Evolutionary conservation across 2,888 invertebrate genomes (phyloP).

Genomic region (Mylabris sibirica): DNA sequence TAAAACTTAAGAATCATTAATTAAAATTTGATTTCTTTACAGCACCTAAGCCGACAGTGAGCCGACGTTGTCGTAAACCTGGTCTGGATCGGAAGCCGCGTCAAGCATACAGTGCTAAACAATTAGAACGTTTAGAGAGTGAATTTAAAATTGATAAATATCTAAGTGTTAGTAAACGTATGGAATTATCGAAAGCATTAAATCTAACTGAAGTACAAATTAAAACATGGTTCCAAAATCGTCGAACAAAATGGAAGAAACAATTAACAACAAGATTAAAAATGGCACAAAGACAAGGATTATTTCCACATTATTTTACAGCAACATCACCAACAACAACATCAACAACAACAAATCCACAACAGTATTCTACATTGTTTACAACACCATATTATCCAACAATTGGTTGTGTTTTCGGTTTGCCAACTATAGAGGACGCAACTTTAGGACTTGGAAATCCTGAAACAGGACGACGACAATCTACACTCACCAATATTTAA

Average conservation of each 20-base stretch:
- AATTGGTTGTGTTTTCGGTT: slow-evolving; percentile 68
- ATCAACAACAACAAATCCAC: slow-evolving; percentile 54
- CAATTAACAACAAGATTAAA: slow-evolving; percentile 90
- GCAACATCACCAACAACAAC: slow-evolving; percentile 63
- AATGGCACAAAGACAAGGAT: slow-evolving; percentile 85
- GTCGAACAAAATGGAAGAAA: slow-evolving; percentile 97
- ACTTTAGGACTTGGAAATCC: slow-evolving; percentile 24
- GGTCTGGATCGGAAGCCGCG: slow-evolving; percentile 93
- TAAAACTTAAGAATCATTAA: no score
- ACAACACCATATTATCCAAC: slow-evolving; percentile 71
- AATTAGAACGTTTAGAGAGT: slow-evolving; percentile 87
- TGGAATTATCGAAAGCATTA: slow-evolving; percentile 89
- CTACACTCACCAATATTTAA: slow-evolving; percentile 17
- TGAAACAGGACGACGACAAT: slow-evolving; percentile 24
- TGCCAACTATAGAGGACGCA: slow-evolving; percentile 62
- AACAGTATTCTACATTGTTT: slow-evolving; percentile 69
- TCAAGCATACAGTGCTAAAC: slow-evolving; percentile 95
- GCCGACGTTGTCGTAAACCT: slow-evolving; percentile 82
- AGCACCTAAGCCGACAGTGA: slow-evolving; percentile 80
- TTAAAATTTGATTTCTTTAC: slow-evolving; percentile 51
- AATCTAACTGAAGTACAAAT: slow-evolving; percentile 94
- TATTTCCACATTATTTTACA: slow-evolving; percentile 76
- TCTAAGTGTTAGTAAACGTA: slow-evolving; percentile 91
- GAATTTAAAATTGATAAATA: slow-evolving; percentile 98
- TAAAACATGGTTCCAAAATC: slow-evolving; percentile 96